Base-by-base conservation (phyloP, 30 jellyfish, hydroid and myxozoan species). In the Hydractinia symbiolongicarpus region DNA sequence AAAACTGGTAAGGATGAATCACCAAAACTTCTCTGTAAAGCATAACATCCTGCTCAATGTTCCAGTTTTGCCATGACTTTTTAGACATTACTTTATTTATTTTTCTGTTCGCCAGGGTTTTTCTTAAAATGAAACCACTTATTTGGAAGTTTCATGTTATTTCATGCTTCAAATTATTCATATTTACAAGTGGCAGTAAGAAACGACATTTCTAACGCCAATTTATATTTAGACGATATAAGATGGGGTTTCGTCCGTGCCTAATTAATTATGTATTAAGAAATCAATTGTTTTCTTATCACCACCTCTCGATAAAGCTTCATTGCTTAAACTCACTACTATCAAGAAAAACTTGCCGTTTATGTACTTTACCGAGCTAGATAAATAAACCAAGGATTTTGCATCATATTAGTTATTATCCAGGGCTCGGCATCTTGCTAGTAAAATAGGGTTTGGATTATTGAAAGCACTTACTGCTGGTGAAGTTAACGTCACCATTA, bases 31-130 rank as follows among this genome's bases (percentile, higher is more conserved):
- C 74, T 64, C 74, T 64, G 74, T 6, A 64, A 64, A 64, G 74
- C 74, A 64, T n/a, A 64, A 64, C 74, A 6, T 64, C 74, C 40
- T 64, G 74, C 74, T 64, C 74, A 64, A 64, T 8, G 16, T 64
- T 64, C 74, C 74, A 64, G 74, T 64, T 64, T 64, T 64, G 74
- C 17, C 74, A 6, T 64, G 19, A 51, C 74, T 64, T 64, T 51
- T 4, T 64, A 64, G 74, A 44, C 74, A 64, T 64, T n/a, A 6
- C 2, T 30, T 30, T 30, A 30, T 30, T n/a, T 4, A 7, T 64
- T 64, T 6, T 64, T 64, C 40, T 64, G 4, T 64, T 64, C 7
- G 74, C 74, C 74, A 0, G 2, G 0, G 9, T 6, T 64, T 64
- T 64, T 64, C 74, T 64, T 64, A 2, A 13, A 64, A 51, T 64